phyloP scores from a whole-genome alignment of 2,888 invertebrate genomes.

The Cetonia aurata region DNA sequence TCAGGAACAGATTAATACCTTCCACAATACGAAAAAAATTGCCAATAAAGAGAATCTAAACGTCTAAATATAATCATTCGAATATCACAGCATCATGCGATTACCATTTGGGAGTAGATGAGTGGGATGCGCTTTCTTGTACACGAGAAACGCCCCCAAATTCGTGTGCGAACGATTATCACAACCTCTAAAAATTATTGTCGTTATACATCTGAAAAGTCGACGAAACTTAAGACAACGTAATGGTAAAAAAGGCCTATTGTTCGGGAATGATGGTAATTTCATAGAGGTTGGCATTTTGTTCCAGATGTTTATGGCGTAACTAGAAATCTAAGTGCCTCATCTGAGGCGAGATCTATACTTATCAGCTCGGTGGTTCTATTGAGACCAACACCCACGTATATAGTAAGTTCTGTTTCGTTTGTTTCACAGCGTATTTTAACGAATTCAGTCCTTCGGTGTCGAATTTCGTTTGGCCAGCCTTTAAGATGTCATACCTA shows the following conservation, averaged over 20 bases:
- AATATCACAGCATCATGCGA: too few relatives aligned
- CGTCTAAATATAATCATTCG: too few relatives aligned
- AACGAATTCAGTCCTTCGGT: conserved; percentile 90
- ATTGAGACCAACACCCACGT: conserved; percentile 84
- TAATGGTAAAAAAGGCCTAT: not conserved
- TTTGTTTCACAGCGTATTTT: conserved; percentile 79
- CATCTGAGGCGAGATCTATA: conserved; percentile 25
- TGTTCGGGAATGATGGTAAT: not conserved
- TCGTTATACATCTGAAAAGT: conserved; percentile 23
- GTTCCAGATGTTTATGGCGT: not conserved
- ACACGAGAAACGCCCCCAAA: too few relatives aligned
- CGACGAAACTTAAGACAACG: not conserved
- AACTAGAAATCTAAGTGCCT: not conserved
- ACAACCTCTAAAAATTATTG: conserved; percentile 38
- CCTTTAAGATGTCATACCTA: conserved; percentile 88
- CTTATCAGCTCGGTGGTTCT: conserved; percentile 51
- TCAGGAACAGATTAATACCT: too few relatives aligned
- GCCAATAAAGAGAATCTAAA: too few relatives aligned
- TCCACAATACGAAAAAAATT: too few relatives aligned
- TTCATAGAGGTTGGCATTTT: conserved; percentile 14
- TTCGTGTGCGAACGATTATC: conserved; percentile 7
- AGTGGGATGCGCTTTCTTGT: too few relatives aligned
- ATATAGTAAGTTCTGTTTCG: conserved; percentile 79
- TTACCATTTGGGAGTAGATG: too few relatives aligned
- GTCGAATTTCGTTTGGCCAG: conserved; percentile 85